Evolutionary conservation across 2,113 vertebrate genomes (phyloP), one percentile per base, ranked within the genome.

Genomic region (Pseudorhombus dupliciocellatus): DNA sequence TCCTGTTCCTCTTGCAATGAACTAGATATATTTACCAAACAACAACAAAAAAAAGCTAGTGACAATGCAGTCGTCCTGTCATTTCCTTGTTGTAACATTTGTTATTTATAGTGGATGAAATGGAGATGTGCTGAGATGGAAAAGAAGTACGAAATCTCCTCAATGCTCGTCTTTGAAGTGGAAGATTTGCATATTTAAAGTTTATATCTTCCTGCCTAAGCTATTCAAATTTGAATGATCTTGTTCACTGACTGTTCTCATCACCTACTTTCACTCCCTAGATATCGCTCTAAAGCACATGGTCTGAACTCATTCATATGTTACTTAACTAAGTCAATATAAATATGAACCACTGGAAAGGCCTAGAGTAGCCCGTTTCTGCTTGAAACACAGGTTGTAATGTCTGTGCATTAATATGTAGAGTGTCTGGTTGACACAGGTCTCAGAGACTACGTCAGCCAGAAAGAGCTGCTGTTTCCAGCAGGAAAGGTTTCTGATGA

Each of bases 81-180:
- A 16, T 18, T 16, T 46, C 6, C 15, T 18, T 25, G 15, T 26
- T 34, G 50, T 56, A 16, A 0, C 0, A 18, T 59, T 64, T 34
- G 30, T 7, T 21, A 2, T 21, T 63, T n/a, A 54, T 20, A 60
- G 2, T 42, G 31, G 42, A 83, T 30, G 24, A 51, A 70, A 67
- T 26, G 48, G 16, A 53, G 40, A 30, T 12, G 15, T 54, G 20
- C 6, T 42, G 34, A 42, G 25, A 18, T 31, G 12, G 18, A 24
- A 58, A 63, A 58, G 5, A 1, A 24, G 34, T 40, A 44, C 66
- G 57, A 46, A 16, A 46, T 40, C 18, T 31, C 24, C 5, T 62
- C 14, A 37, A 11, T 50, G 21, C 16, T 14, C 0, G 11, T 57
- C 37, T 58, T 7, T 5, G 16, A 28, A 1, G 7, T 11, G 4